phyloP scores from a whole-genome alignment of 64 coral and sea anemone genomes.

The Actinia tenebrosa region DNA sequence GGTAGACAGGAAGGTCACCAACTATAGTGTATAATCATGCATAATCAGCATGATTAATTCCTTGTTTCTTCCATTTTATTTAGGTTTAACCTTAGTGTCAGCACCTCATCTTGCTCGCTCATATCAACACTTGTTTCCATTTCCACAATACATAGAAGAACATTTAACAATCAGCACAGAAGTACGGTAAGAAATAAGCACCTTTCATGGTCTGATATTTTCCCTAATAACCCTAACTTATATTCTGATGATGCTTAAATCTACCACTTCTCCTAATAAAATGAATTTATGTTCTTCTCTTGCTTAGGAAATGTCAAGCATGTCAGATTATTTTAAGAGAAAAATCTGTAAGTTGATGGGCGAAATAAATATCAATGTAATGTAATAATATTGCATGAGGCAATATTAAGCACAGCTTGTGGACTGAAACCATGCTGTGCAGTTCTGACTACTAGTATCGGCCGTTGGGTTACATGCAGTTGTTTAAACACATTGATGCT shows the following conservation, averaged over 20 bases:
- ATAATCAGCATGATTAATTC: conserved; percentile 11
- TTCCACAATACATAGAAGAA: conserved; percentile 83
- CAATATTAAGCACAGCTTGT: no score
- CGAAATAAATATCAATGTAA: not conserved
- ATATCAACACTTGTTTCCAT: conserved; percentile 93
- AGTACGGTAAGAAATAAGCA: not conserved
- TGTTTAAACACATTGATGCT: no score
- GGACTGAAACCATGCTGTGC: no score
- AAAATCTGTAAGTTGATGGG: conserved; percentile 60
- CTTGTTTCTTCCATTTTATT: conserved; percentile 38
- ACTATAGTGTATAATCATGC: no score
- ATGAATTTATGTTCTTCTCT: not conserved
- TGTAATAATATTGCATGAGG: no score
- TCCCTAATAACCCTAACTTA: not conserved
- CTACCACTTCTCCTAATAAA: not conserved
- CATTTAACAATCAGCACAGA: conserved; percentile 13
- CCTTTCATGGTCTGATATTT: not conserved
- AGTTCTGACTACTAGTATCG: no score
- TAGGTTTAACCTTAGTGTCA: conserved; percentile 86
- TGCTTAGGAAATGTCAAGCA: conserved; percentile 39
- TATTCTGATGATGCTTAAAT: no score
- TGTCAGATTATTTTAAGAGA: conserved; percentile 59
- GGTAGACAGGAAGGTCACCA: no score
- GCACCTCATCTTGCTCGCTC: conserved; percentile 95
- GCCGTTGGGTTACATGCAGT: no score